phyloP scores from a whole-genome alignment of 2,888 invertebrate species.

The Phania funesta region DNA sequence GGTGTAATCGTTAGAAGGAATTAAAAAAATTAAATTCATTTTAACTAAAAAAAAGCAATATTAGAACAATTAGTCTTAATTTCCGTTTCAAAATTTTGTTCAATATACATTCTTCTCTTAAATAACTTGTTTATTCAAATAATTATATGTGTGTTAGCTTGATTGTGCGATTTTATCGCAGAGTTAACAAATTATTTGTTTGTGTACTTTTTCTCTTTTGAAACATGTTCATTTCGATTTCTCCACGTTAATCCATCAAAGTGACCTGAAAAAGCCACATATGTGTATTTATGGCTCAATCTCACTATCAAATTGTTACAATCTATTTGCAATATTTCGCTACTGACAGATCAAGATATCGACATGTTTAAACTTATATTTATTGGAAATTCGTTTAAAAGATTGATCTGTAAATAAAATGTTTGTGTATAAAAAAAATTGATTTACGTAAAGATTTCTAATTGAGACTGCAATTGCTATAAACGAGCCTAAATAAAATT shows the following conservation, averaged over 20 bases:
- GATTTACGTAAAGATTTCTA: too few relatives aligned
- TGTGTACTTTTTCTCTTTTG: not conserved
- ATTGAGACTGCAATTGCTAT: too few relatives aligned
- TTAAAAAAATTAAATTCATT: not conserved
- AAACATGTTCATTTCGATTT: slow-evolving; percentile 13
- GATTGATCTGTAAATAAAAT: not conserved
- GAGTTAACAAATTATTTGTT: slow-evolving; percentile 22
- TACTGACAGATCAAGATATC: slow-evolving; percentile 28
- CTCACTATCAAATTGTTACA: slow-evolving; percentile 14
- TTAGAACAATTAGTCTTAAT: too few relatives aligned
- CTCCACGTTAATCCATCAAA: slow-evolving; percentile 18
- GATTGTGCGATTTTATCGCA: not conserved
- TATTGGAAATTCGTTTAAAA: not conserved
- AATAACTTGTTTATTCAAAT: slow-evolving; percentile 32
- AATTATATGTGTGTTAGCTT: not conserved
- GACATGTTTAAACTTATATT: slow-evolving; percentile 1
- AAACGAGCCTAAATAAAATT: too few relatives aligned
- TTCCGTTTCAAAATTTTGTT: not conserved
- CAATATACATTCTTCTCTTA: not conserved
- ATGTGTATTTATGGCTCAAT: slow-evolving; percentile 19
- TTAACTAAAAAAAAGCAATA: slow-evolving; percentile 26
- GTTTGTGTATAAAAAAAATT: not conserved
- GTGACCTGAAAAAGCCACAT: slow-evolving; percentile 16
- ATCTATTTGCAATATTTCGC: slow-evolving; percentile 34
- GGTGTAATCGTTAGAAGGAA: not conserved